Conservation (phyloP, 2,797 vertebrate genomes). For the Odontamblyopus lacepedii region DNA sequence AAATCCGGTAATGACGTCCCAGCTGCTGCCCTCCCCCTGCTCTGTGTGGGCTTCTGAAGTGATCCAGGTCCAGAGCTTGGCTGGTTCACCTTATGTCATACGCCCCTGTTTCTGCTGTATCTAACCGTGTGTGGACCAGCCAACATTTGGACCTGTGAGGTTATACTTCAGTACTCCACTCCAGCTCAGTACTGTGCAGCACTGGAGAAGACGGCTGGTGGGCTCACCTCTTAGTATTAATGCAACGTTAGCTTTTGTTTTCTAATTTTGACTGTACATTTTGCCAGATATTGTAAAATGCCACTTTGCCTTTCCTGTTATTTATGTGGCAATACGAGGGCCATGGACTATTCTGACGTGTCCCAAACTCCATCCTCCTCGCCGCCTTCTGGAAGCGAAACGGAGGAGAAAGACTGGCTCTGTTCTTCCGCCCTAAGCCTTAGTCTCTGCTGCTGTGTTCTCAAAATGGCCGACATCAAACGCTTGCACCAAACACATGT, state of each 20-base stretch:
- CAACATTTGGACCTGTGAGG: neutral
- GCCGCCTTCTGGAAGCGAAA: conserved; percentile 24
- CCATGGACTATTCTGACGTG: neutral
- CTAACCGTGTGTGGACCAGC: neutral
- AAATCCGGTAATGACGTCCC: neutral
- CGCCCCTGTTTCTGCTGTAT: neutral
- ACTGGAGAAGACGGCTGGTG: conserved; percentile 12
- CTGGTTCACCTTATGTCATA: neutral
- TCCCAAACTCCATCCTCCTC: conserved; percentile 16
- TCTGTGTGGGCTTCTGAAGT: neutral
- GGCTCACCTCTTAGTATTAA: conserved; percentile 32
- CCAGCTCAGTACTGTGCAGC: too few species aligned
- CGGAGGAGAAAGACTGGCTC: conserved; percentile 37
- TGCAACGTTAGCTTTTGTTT: conserved; percentile 4
- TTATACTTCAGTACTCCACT: too few species aligned
- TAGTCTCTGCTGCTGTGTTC: conserved; percentile 55
- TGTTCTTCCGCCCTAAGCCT: conserved; percentile 55
- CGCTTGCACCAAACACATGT: conserved; percentile 33
- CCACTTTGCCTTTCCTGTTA: conserved; percentile 24
- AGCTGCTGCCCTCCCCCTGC: neutral
- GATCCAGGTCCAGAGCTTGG: neutral
- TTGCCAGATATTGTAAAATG: neutral
- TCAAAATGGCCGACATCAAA: conserved; percentile 49
- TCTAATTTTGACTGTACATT: neutral
- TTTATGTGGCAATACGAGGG: conserved; percentile 38